These are phyloP conservation scores for Hyphantria cunea DNA, from an alignment of 1,140 invertebrate genomes.

Conservation along the genomic window DNA sequence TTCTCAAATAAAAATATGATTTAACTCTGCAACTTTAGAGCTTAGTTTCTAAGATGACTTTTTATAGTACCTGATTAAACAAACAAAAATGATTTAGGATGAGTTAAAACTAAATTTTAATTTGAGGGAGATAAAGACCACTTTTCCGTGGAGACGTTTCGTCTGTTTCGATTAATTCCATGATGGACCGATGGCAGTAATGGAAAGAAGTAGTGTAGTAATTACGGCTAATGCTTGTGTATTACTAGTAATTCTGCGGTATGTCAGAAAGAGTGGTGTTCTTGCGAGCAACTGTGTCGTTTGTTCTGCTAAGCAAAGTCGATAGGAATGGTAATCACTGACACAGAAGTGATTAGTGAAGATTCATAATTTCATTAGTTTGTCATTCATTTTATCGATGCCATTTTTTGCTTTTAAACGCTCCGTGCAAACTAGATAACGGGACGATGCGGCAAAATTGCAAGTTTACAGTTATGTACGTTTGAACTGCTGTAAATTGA, in stretches of 20 bases:
- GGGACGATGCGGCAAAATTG: too few relatives aligned
- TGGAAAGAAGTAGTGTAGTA: neutral
- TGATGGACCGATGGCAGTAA: neutral
- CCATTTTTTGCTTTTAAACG: too few relatives aligned
- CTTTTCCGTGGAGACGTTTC: neutral
- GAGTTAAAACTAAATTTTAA: too few relatives aligned
- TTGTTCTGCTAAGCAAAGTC: neutral
- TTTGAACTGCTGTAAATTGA: too few relatives aligned
- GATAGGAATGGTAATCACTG: too few relatives aligned
- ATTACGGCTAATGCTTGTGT: slow-evolving; percentile 1
- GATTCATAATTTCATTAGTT: too few relatives aligned
- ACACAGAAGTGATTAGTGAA: too few relatives aligned
- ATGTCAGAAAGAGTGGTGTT: neutral
- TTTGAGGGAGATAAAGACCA: neutral
- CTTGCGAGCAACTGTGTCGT: neutral
- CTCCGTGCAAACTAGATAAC: too few relatives aligned
- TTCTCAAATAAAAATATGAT: neutral
- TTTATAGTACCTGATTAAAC: neutral
- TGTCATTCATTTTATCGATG: too few relatives aligned
- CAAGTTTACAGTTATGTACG: too few relatives aligned
- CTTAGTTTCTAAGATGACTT: neutral
- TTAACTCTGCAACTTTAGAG: neutral
- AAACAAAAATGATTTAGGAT: neutral
- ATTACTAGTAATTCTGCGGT: neutral
- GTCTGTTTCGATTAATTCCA: neutral